These are phyloP conservation scores for Phengaris alcon DNA, from an alignment of 2,888 invertebrate species.

Conservation along the genomic window DNA sequence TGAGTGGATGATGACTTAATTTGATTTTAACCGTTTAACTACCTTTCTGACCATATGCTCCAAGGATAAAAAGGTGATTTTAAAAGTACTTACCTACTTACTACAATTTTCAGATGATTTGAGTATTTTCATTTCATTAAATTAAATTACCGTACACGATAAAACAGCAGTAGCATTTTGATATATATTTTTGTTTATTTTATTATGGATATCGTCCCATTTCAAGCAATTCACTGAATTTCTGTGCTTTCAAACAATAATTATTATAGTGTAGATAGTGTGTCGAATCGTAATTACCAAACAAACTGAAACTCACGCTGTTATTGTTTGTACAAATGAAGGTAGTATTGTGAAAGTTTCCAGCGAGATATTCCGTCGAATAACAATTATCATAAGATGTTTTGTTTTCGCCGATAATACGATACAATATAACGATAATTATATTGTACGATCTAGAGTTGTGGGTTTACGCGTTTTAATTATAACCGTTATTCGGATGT, in stretches of 20 bases:
- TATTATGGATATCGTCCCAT: too few relatives aligned
- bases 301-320: constrained; percentile 1
- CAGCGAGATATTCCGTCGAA: neutral
- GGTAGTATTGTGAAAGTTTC: constrained; percentile 7
- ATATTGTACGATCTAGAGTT: neutral
- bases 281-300: constrained; percentile 1
- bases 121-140: too few relatives aligned
- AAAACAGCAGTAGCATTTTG: too few relatives aligned
- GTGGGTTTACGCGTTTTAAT: too few relatives aligned
- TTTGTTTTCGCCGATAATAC: constrained; percentile 10
- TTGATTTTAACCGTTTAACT: neutral
- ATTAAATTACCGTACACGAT: too few relatives aligned
- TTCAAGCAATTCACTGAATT: neutral
- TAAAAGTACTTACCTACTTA: too few relatives aligned
- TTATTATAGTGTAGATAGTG: neutral
- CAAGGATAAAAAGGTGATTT: too few relatives aligned
- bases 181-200: too few relatives aligned
- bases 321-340: neutral
- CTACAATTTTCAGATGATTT: too few relatives aligned
- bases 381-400: neutral
- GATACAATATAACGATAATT: neutral
- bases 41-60: neutral
- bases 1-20: neutral
- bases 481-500: too few relatives aligned
- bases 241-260: neutral